Percentiles rank a stretch among this genome's conserved stretches.
Evolutionary conservation across 2,113 vertebrate genomes (phyloP).

Genomic region (Girardinichthys multiradiatus): DNA sequence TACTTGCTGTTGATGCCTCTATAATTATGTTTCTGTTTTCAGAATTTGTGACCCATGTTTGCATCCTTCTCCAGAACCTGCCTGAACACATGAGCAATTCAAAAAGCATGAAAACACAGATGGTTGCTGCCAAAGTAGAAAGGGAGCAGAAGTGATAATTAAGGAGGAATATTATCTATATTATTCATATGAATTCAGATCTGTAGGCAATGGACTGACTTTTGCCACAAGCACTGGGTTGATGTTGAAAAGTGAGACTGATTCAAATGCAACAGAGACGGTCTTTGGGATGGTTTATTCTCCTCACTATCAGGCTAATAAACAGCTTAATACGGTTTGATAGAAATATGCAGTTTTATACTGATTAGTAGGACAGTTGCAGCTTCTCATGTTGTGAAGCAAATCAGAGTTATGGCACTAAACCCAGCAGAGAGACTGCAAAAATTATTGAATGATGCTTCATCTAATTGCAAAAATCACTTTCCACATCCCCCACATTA

Average conservation of each 20-base stretch:
- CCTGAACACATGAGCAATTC: constrained; percentile 49
- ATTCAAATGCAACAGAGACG: constrained; percentile 52
- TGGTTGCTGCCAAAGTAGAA: constrained; percentile 28
- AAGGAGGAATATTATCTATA: constrained; percentile 43
- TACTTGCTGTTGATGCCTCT: constrained; percentile 41
- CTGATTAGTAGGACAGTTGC: neutral
- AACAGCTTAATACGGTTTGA: neutral
- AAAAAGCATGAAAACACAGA: constrained; percentile 41
- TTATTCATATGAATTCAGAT: constrained; percentile 32
- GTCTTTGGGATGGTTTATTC: constrained; percentile 1
- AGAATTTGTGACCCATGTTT: constrained; percentile 30
- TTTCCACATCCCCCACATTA: neutral
- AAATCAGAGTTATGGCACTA: constrained; percentile 21
- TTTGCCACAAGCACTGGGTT: constrained; percentile 54
- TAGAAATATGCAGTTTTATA: neutral
- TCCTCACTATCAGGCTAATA: neutral
- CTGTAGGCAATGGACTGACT: constrained; percentile 34
- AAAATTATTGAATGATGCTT: constrained; percentile 18
- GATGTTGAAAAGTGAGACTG: constrained; percentile 56
- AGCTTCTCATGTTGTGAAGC: neutral
- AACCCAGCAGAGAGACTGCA: constrained; percentile 13
- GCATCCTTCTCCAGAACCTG: constrained; percentile 20
- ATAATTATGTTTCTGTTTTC: neutral
- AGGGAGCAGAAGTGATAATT: constrained; percentile 51
- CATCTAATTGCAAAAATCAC: constrained; percentile 13